phyloP scores from a whole-genome alignment of 2,113 vertebrate genomes.

The Clarias macrocephalus region DNA sequence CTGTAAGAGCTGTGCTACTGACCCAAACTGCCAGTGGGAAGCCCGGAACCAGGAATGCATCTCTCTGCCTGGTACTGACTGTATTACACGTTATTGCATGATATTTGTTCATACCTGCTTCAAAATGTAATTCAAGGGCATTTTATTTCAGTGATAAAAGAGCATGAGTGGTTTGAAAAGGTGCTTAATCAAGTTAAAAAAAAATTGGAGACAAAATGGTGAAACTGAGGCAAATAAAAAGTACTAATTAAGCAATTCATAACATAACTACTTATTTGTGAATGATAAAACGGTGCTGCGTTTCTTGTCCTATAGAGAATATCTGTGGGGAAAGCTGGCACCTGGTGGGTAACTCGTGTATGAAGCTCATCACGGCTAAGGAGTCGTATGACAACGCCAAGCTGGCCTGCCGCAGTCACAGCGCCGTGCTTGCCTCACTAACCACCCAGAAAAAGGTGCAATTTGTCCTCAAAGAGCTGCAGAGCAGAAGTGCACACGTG shows the following conservation, averaged over 20 bases:
- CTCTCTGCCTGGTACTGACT: conserved; percentile 81
- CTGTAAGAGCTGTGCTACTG: conserved; percentile 93
- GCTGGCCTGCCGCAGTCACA: conserved; percentile 84
- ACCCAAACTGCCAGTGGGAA: conserved; percentile 98
- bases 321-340: conserved; percentile 93
- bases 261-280: background rate
- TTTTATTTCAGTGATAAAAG: background rate
- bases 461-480: conserved; percentile 92
- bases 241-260: too few relatives aligned
- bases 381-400: conserved; percentile 94
- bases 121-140: background rate
- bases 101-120: background rate
- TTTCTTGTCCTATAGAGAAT: conserved; percentile 75
- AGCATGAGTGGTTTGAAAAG: background rate
- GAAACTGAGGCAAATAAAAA: background rate
- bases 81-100: background rate
- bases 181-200: background rate
- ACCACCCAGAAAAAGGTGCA: conserved; percentile 94
- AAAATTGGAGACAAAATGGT: background rate
- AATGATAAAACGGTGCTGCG: background rate
- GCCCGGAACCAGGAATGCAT: conserved; percentile 93
- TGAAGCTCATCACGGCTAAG: conserved; percentile 86
- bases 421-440: conserved; percentile 88
- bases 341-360: conserved; percentile 91
- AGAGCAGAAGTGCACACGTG: conserved; percentile 84